phyloP scores from a whole-genome alignment of 2,113 vertebrate genomes.

The zebrafish (Danio rerio) region GRCz12tu NC_133197.1:3885001-3885500 shows the following conservation, averaged over 20 bases:
- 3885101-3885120: background rate
- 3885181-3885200: background rate
- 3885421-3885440: background rate
- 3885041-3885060: background rate
- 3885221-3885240: background rate
- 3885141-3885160: background rate
- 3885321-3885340: background rate
- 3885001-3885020: background rate
- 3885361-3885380: too few relatives aligned
- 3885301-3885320: background rate
- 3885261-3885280: background rate
- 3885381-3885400: background rate
- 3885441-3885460: background rate
- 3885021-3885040: background rate
- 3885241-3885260: too few relatives aligned
- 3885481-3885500: background rate
- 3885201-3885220: background rate
- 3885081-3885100: too few relatives aligned
- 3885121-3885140: background rate
- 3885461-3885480: background rate
- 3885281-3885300: background rate
- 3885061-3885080: too few relatives aligned
- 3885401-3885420: background rate
- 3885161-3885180: background rate
- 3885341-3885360: too few relatives aligned